Evolutionary conservation across 2,113 vertebrate species (phyloP), one percentile per base, ranked within the genome.

Genomic region (Collichthys lucidus): DNA sequence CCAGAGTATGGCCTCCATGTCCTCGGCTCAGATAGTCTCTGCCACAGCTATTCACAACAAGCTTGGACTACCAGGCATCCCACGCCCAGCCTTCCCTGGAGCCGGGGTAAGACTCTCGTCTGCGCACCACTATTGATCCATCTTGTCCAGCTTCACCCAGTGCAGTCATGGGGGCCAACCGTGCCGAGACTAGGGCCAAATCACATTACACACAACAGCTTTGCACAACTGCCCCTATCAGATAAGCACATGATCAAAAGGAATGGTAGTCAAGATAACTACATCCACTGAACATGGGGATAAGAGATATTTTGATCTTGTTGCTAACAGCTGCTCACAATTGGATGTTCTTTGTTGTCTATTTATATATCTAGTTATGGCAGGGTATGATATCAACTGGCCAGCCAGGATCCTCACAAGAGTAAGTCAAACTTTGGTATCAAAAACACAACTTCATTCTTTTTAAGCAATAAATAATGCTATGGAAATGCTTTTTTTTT

Each of bases 1-100:
- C 91, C 98, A 99, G 95, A 99, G 98, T 95, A 99, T 99, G 98
- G 98, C 98, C 85, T 97, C 98, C 94, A 99, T 99, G 98, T 99
- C 98, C 68, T 99, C 98, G 29, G 98, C 98, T 90, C 98, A 99
- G 96, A 99, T 99, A 86, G 98, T 99, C 92, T 99, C 98, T 14
- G 98, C 98, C 91, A 99, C 98, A 46, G 98, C 98, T 89, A 99
- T 99, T 94, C 98, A 99, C 96, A 99, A 98, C 96, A 99, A 99
- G 93, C 96, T 99, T 92, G 98, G 98, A 88, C 96, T 99, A 92
- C 97, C 98, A 84, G 98, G 98, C 92, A 97, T 99, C 93, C 98
- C 98, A 74, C 98, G 97, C 90, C 97, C 97, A 71, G 94, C 97
- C 86, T 99, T 99, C 92, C 97, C 98, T 0, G 97, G 97, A 95